Base-by-base conservation (phyloP, 2,888 invertebrate species). In the Acleris emargana region DNA sequence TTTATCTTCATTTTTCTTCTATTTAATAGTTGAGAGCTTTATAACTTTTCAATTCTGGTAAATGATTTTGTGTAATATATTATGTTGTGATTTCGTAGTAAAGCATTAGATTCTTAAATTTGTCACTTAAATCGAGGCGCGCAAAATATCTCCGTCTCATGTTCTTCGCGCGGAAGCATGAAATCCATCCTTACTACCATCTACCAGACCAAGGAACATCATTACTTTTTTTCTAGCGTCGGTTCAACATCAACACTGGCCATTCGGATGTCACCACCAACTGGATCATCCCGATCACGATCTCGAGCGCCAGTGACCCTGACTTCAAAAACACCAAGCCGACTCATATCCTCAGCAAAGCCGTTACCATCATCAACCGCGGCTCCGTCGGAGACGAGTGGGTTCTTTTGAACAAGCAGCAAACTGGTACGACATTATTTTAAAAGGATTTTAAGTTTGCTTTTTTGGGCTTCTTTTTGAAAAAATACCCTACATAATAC, bases 321-420 rank as follows among this genome's bases (percentile, higher is more conserved):
- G 71, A 89, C 68, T 93, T 93, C 64, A 7, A 25, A 0, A 78
- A 91, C 67, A 91, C 93, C 0, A 90, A 90, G 66, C 92, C 93
- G 0, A 79, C 84, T 17, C 85, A 93, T 59, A 73, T 91, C n/a
- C 72, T 90, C 51, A 77, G 68, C 1, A 73, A 84, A 0, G 68
- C 81, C 0, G 75, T 85, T 6, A 79, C 83, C 11, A 71, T 80
- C 22, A 86, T 91, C 47, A 75, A 86, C 69, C 83, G 88, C 2
- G 78, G 80, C 1, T 75, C 80, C 2, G 59, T 70, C 43, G 89
- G 86, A 13, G 84, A 90, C 64, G 85, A 93, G 55, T 95, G 95
- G 95, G 85, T 95, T 5, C 77, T 95, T 47, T 91, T 94, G 61
- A 95, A 95, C 75, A 83, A 93, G 38, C 94, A 94, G 72, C 93